These are phyloP conservation scores for Pristionchus fissidentatus DNA, from an alignment of 2,888 invertebrate species.

Conservation along the genomic window DNA sequence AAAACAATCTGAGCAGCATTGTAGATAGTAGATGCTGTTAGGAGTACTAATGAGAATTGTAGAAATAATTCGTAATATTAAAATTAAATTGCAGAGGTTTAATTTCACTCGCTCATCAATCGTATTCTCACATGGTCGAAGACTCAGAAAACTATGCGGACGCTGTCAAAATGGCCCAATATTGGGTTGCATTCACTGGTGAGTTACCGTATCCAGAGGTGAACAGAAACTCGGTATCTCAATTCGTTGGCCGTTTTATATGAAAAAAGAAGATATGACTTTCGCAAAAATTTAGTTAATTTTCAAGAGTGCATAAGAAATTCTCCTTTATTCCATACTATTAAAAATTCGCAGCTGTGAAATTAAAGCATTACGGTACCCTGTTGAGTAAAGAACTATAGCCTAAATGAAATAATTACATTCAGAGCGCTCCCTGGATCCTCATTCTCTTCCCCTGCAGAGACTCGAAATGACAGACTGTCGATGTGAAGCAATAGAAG, in stretches of 20 bases:
- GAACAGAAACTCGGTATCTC: too few species aligned
- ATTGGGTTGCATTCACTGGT: slow-evolving; percentile 32
- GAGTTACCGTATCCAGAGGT: too few species aligned
- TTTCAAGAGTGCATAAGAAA: too few species aligned
- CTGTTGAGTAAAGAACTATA: not conserved
- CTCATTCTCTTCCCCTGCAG: slow-evolving; percentile 20
- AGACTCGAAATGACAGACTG: not conserved
- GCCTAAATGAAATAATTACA: not conserved
- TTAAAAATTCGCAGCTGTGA: too few species aligned
- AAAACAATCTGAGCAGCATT: too few species aligned
- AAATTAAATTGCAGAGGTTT: not conserved
- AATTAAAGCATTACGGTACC: not conserved
- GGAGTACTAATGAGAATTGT: not conserved
- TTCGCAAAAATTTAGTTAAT: too few species aligned
- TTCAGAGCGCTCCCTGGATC: not conserved
- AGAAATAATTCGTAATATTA: not conserved
- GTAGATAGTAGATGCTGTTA: too few species aligned
- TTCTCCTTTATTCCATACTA: too few species aligned
- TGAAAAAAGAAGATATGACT: too few species aligned
- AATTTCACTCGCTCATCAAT: slow-evolving; percentile 20
- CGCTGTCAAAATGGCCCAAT: slow-evolving; percentile 19
- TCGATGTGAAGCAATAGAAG: not conserved
- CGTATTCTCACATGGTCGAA: slow-evolving; percentile 28
- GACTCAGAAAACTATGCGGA: slow-evolving; percentile 4
- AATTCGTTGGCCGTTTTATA: too few species aligned